Percentiles rank a stretch among this genome's conserved stretches.
Evolutionary conservation across 2,888 invertebrate genomes (phyloP).

Genomic region (Parnassius smintheus): DNA sequence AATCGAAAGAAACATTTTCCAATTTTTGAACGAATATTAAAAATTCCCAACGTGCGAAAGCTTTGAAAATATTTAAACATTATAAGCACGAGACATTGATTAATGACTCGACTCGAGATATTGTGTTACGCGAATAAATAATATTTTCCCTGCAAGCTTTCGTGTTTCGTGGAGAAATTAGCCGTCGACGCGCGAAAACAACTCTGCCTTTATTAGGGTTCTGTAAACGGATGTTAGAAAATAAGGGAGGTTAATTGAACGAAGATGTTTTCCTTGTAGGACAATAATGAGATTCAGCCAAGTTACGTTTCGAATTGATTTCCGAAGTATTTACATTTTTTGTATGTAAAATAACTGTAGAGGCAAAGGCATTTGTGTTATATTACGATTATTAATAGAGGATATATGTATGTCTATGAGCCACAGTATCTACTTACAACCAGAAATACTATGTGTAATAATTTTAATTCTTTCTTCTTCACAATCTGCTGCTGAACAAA

Average conservation of each 20-base stretch:
- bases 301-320: not conserved
- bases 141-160: slow-evolving; percentile 33
- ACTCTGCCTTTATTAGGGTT: slow-evolving; percentile 18
- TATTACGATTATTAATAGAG: too few species aligned
- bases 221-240: slow-evolving; percentile 4
- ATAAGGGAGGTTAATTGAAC: slow-evolving; percentile 7
- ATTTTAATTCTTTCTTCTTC: too few species aligned
- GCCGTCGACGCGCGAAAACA: slow-evolving; percentile 31
- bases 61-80: slow-evolving; percentile 12
- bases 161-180: slow-evolving; percentile 32
- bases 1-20: not conserved
- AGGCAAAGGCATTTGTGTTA: too few species aligned
- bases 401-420: too few species aligned
- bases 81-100: slow-evolving; percentile 29
- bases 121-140: slow-evolving; percentile 31
- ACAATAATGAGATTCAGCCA: slow-evolving; percentile 4
- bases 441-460: too few species aligned
- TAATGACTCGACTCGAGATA: slow-evolving; percentile 28
- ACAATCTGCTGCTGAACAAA: too few species aligned
- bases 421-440: too few species aligned
- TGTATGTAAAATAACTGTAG: not conserved
- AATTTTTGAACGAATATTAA: not conserved
- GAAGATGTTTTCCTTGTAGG: slow-evolving; percentile 1
- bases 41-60: slow-evolving; percentile 5
- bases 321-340: not conserved